Percentiles rank a stretch among this genome's conserved stretches.
Evolutionary conservation across 2,888 invertebrate genomes (phyloP).

Genomic region (Drosophila macrospina): DNA sequence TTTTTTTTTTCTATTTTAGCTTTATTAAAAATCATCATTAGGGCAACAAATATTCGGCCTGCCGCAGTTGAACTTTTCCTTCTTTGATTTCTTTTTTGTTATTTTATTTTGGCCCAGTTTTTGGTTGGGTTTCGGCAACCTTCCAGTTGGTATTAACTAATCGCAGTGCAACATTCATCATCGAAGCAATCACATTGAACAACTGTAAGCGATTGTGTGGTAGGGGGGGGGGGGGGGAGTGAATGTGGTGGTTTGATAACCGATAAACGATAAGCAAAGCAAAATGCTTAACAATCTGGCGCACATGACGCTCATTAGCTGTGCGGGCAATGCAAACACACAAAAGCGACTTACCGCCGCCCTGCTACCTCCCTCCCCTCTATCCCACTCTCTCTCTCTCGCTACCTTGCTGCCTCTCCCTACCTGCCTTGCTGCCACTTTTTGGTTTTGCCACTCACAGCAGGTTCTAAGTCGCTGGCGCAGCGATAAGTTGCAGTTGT

Average conservation of each 20-base stretch:
- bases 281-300: conserved; percentile 31
- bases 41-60: background rate
- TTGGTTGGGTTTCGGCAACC: conserved; percentile 25
- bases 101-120: conserved; percentile 36
- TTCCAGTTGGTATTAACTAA: conserved; percentile 55
- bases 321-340: conserved; percentile 5
- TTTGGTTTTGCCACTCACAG: background rate
- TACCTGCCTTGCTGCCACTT: background rate
- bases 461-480: conserved; percentile 22
- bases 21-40: background rate
- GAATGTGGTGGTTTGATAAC: conserved; percentile 26
- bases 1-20: too few species aligned
- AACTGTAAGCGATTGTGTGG: background rate
- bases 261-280: conserved; percentile 40
- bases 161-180: conserved; percentile 65
- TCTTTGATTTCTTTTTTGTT: too few species aligned
- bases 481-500: conserved; percentile 48
- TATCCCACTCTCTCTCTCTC: background rate
- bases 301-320: conserved; percentile 51
- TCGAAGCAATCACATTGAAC: conserved; percentile 49
- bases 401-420: background rate
- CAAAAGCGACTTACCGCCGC: background rate
- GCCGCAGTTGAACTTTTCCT: background rate
- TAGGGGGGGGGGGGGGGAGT: background rate
- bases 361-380: background rate